Evolutionary conservation across 2,113 vertebrate genomes (phyloP), one percentile per base, ranked within the genome.

Genomic region (Aleadryas rufinucha): DNA sequence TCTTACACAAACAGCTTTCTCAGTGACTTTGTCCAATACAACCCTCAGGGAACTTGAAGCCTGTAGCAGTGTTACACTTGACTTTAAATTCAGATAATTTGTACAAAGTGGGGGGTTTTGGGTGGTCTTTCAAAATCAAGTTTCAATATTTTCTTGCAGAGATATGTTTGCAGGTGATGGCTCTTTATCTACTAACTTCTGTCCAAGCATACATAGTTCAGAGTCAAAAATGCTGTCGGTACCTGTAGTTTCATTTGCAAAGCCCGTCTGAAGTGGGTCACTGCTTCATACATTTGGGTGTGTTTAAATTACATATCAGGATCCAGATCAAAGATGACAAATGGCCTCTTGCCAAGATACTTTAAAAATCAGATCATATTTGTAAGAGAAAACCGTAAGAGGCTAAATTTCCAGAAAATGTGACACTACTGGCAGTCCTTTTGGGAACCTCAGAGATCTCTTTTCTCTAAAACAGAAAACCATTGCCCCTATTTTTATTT

Each of bases 291-390:
- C 12, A 0, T 83, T 88, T 85, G 87, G 59, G 75, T 50, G 71
- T 93, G 82, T 88, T 96, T 84, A 90, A 88, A 87, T 83, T 77
- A 28, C 94, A 8, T 83, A 90, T 93, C 84, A 88, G 59, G 59
- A 87, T 80, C 33, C 39, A 89, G 82, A 95, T 92, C 71, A 94
- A 96, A 94, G 82, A 66, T 63, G 28, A 27, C 50, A 91, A 94
- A 83, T 82, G 54, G 79, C 63, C 21, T 77, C 47, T 88, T 93
- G 87, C 90, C 90, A 96, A 82, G 23, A 59, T 74, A 72, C 18
- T 83, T 93, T 77, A 50, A 85, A 88, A 88, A 86, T 31, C 66
- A 84, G 59, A 76, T 90, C 31, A 24, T 84, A 61, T 64, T 80
- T 90, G 18, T 60, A 60, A 37, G 26, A 94, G 64, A 78, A 26